Evolutionary conservation across 2,888 invertebrate species (phyloP).

Genomic region (Polydrusus tereticollis): DNA sequence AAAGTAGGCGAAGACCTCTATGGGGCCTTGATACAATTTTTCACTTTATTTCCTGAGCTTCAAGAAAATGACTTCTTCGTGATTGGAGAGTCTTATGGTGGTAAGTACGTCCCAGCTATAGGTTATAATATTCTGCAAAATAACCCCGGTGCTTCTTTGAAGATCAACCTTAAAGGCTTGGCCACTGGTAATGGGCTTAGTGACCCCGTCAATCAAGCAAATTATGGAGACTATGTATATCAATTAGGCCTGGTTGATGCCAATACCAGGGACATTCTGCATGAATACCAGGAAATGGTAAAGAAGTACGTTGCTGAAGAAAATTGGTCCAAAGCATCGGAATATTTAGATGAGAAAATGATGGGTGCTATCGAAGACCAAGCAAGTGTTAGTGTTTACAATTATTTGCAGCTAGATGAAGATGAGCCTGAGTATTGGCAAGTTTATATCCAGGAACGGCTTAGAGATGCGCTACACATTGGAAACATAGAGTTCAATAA

Average conservation of each 20-base stretch:
- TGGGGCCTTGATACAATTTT: slow-evolving; percentile 1
- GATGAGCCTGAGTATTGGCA: slow-evolving; percentile 7
- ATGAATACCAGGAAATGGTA: background rate
- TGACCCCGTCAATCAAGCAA: slow-evolving; percentile 82
- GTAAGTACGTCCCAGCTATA: slow-evolving; percentile 83
- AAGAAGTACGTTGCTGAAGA: slow-evolving; percentile 17
- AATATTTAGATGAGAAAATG: slow-evolving; percentile 15
- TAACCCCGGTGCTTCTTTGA: slow-evolving; percentile 70
- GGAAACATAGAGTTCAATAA: slow-evolving; percentile 71
- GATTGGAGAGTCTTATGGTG: slow-evolving; percentile 73
- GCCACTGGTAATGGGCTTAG: slow-evolving; percentile 85
- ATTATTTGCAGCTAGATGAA: slow-evolving; percentile 10
- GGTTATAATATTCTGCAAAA: slow-evolving; percentile 80
- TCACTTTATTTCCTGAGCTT: slow-evolving; percentile 14
- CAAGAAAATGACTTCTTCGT: slow-evolving; percentile 17
- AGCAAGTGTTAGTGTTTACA: slow-evolving; percentile 10
- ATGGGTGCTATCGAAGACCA: slow-evolving; percentile 15
- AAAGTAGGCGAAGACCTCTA: slow-evolving; percentile 83
- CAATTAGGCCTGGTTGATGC: slow-evolving; percentile 79
- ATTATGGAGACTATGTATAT: slow-evolving; percentile 84
- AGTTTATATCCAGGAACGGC: background rate
- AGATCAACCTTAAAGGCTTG: slow-evolving; percentile 78
- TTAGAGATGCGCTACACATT: slow-evolving; percentile 78
- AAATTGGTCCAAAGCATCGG: slow-evolving; percentile 9
- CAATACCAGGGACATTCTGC: slow-evolving; percentile 17